Base-by-base conservation (phyloP, 2,113 vertebrate species). In the Alligator sinensis region DNA sequence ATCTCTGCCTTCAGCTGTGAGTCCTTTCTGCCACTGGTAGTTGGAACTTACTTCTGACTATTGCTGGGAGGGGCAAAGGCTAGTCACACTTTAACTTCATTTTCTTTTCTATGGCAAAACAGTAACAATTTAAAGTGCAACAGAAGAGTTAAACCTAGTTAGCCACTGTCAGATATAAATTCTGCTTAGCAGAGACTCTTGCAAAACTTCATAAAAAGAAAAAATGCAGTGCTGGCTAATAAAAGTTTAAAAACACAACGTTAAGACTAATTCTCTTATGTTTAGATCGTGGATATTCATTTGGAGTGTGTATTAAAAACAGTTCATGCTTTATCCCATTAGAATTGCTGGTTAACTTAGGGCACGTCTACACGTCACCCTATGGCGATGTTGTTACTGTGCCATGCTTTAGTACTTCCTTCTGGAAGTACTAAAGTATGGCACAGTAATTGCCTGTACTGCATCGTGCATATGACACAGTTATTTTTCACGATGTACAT, bases 41-140 rank as follows among this genome's bases (percentile, higher is more conserved):
- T 6, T 0, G 0, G 61, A 11, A n/a, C 24, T 30, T 78, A 6
- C 2, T 24, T 27, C 18, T 17, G 28, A 24, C 47, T 47, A 47
- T 47, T 47, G 47, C n/a, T 55, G 81, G 21, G 17, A 2, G 1
- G 28, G 9, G 4, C n/a, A 6, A 47, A 60, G 38, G 5, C 16
- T 47, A 47, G 47, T 47, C 47, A 47, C 47, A 47, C 47, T 47
- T 47, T 47, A 47, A 47, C 47, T 47, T 47, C 8, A 9, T 47
- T 47, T 47, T 47, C 47, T 47, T 63, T 90, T n/a, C 57, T 70
- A 12, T 66, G 54, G 22, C 58, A 47, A 55, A 16, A 7, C 21
- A 6, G 9, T 28, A 24, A 8, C 12, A 17, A 4, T 47, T 75
- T 30, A 12, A 21, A 75, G 34, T 77, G 38, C 16, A 59, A 60